A percentile compares a stretch with the other conserved stretches of the same genome.
These are phyloP conservation scores for Trachurus trachurus DNA, from an alignment of 2,797 vertebrate genomes.

Conservation along the genomic window DNA sequence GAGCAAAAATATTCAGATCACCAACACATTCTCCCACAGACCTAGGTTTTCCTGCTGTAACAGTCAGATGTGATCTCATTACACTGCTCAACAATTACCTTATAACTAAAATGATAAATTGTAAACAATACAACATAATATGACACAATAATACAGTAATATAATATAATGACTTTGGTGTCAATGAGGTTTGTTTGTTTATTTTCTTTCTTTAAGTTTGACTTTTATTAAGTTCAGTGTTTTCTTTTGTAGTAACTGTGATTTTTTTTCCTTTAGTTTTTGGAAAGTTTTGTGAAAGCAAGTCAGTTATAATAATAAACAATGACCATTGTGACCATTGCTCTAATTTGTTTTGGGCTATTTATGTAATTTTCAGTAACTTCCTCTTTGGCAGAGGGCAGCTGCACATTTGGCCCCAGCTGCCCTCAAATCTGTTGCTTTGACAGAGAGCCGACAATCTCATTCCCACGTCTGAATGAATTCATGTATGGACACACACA, in stretches of 20 bases:
- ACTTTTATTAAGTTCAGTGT: too few relatives aligned
- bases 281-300: background rate
- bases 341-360: constrained; percentile 1
- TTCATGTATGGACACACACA: background rate
- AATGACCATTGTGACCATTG: background rate
- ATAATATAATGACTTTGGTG: too few relatives aligned
- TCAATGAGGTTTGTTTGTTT: too few relatives aligned
- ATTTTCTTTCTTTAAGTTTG: too few relatives aligned
- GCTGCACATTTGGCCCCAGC: constrained; percentile 52
- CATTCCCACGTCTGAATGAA: background rate
- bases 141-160: too few relatives aligned
- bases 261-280: too few relatives aligned
- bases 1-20: constrained; percentile 8
- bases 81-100: background rate
- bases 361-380: constrained; percentile 46
- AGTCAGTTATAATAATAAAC: background rate
- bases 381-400: constrained; percentile 57
- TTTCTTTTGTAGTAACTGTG: too few relatives aligned
- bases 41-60: background rate
- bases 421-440: constrained; percentile 59
- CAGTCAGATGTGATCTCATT: background rate
- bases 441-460: constrained; percentile 31
- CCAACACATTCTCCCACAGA: background rate
- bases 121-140: background rate
- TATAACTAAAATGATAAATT: too few relatives aligned